Base-by-base conservation (phyloP, 2,797 vertebrate species). In the Pseudopleuronectes americanus region DNA sequence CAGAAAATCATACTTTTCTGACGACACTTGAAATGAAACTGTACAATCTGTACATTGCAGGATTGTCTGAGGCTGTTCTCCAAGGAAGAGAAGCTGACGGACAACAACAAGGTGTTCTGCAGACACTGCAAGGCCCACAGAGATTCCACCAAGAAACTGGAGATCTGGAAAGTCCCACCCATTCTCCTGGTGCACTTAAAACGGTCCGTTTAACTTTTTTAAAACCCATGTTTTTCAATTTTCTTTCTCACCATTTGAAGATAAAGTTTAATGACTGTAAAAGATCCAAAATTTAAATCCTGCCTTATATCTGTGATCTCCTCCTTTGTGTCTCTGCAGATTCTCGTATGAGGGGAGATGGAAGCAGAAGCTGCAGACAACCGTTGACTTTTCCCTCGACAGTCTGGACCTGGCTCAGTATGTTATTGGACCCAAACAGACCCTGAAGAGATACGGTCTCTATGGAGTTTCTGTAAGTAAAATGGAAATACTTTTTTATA, bases 151-250 rank as follows among this genome's bases (percentile, higher is more conserved):
- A 99, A 99, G 95, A 99, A 99, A 80, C 95, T 99, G 92, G 98
- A 99, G 92, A 97, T 99, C 90, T 99, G 98, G 98, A 99, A 99
- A 84, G 88, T 99, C 48, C 98, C 98, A 0, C 98, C 97, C 13
- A 97, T 99, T 62, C 89, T 99, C 60, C 92, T 99, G 31, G 96
- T 99, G 49, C 98, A 99, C 86, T 88, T 99, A 81, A 99, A 99
- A 94, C 93, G 98, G 98, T 99, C 88, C 76, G 93, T 84, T 19
- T 6, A 45, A 16, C 41, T 17, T 22, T n/a, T 12, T 19, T 0
- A 33, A 36, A 36, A 36, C 17, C 17, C n/a, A 22, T 21, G 4
- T 31, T 3, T 3, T 10, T 23, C 23, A 24, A 21, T 23, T 38
- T 8, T 51, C 28, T 14, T 2, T 48, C 26, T 26, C 8, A 31